phyloP scores from a whole-genome alignment of 2,113 vertebrate species.

The Brienomyrus brachyistius region DNA sequence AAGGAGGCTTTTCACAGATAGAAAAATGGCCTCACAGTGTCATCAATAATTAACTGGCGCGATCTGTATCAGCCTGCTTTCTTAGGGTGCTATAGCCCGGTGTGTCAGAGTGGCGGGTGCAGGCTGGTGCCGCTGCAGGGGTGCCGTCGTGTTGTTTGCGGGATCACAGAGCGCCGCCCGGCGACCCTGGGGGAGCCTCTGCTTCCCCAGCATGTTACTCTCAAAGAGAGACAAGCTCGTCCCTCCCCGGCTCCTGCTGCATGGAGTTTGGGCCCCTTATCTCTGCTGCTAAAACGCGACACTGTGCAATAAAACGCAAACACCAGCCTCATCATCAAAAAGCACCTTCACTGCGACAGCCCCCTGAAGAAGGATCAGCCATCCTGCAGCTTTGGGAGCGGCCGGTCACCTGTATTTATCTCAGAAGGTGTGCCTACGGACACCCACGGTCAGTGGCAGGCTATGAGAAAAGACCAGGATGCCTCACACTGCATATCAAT shows the following conservation, averaged over 20 bases:
- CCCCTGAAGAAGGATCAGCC: not conserved
- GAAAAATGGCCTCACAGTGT: not conserved
- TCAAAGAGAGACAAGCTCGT: not conserved
- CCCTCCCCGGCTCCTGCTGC: not conserved
- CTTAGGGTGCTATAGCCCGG: not conserved
- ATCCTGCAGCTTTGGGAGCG: not conserved
- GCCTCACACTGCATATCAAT: not conserved
- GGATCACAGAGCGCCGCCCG: not conserved
- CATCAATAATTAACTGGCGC: not conserved
- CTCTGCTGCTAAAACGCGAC: not conserved
- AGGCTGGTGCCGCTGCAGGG: too few relatives aligned
- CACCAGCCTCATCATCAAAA: not conserved
- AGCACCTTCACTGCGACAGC: not conserved
- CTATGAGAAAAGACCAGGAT: not conserved
- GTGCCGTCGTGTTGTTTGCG: not conserved
- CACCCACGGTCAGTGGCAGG: not conserved
- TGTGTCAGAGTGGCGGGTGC: not conserved
- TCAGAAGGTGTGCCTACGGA: not conserved
- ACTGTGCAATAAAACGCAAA: not conserved
- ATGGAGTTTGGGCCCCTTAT: not conserved
- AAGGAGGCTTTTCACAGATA: not conserved
- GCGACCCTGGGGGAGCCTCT: not conserved
- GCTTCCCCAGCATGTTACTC: not conserved
- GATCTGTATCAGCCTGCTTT: not conserved
- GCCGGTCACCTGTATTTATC: not conserved